phyloP scores from a whole-genome alignment of 2,888 invertebrate genomes.

The Trypoxylon attenuatum region DNA sequence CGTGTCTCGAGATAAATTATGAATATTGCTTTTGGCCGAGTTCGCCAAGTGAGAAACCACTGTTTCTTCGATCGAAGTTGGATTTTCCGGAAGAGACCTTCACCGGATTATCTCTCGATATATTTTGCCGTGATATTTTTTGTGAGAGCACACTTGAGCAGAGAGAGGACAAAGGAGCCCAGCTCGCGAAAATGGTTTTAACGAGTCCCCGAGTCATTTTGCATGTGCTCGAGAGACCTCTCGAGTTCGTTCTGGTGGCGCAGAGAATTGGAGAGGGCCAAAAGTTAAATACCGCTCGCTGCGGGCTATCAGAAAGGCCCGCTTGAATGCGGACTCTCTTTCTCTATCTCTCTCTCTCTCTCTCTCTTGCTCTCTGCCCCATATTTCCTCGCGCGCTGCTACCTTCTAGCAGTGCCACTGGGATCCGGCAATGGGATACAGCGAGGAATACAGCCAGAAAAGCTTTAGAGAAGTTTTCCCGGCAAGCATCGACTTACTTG shows the following conservation, averaged over 20 bases:
- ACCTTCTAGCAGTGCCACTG: too few species aligned
- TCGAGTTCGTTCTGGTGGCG: conserved; percentile 14
- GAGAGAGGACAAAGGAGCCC: conserved; percentile 9
- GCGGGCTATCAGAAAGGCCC: conserved; percentile 12
- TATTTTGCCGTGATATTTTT: neutral
- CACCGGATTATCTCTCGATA: too few species aligned
- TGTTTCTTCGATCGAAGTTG: too few species aligned
- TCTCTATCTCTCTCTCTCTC: too few species aligned
- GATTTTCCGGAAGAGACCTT: too few species aligned
- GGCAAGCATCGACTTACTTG: too few species aligned
- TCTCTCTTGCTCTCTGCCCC: too few species aligned
- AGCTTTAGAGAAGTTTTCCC: too few species aligned
- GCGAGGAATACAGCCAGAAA: too few species aligned
- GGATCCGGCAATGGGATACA: too few species aligned
- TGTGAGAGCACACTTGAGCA: conserved; percentile 1
- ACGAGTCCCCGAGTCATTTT: conserved; percentile 45
- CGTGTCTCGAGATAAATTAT: conserved; percentile 9
- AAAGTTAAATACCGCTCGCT: conserved; percentile 42
- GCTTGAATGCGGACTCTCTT: conserved; percentile 3
- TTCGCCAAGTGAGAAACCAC: neutral
- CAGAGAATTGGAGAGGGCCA: conserved; percentile 29
- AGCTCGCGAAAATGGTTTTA: conserved; percentile 41
- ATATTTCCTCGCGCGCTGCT: too few species aligned
- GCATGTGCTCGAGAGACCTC: conserved; percentile 27
- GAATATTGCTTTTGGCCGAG: conserved; percentile 15